Percentiles rank a stretch among this genome's conserved stretches.
phyloP scores from a whole-genome alignment of 2,113 vertebrate species.

The Phylloscopus trochilus region DNA sequence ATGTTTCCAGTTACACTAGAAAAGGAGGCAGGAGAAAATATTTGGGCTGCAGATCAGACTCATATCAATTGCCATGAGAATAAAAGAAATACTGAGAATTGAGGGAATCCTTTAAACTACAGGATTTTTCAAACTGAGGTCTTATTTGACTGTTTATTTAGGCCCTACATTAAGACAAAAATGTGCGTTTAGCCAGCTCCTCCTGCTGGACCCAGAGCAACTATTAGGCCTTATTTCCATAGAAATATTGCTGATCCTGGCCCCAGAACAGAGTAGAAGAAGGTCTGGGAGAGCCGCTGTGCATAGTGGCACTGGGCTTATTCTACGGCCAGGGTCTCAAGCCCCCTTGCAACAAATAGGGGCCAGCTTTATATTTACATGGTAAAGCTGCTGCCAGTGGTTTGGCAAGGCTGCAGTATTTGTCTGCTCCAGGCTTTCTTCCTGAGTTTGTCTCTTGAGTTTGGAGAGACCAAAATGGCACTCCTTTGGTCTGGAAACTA shows the following conservation, averaged over 20 bases:
- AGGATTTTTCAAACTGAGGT: background rate
- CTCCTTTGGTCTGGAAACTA: background rate
- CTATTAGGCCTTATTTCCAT: slow-evolving; percentile 20
- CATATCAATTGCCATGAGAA: background rate
- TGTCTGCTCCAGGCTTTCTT: background rate
- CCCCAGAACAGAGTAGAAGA: background rate
- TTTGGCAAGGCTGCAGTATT: background rate
- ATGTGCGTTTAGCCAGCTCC: slow-evolving; percentile 51
- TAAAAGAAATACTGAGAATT: slow-evolving; percentile 41
- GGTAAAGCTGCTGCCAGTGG: slow-evolving; percentile 6
- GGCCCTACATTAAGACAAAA: slow-evolving; percentile 46
- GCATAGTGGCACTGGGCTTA: background rate
- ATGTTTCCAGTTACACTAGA: background rate
- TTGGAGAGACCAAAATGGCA: slow-evolving; percentile 18
- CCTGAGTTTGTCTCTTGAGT: background rate
- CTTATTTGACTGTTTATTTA: slow-evolving; percentile 57
- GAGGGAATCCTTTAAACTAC: slow-evolving; percentile 50
- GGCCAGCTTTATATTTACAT: background rate
- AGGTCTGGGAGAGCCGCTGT: background rate
- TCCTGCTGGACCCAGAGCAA: slow-evolving; percentile 58
- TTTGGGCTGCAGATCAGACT: slow-evolving; percentile 31
- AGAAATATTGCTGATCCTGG: slow-evolving; percentile 45
- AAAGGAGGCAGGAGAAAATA: slow-evolving; percentile 5
- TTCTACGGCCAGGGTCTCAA: background rate
- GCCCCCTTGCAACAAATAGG: background rate